Conservation (phyloP, 2,113 vertebrate species). For the Oryzias woworae region DNA sequence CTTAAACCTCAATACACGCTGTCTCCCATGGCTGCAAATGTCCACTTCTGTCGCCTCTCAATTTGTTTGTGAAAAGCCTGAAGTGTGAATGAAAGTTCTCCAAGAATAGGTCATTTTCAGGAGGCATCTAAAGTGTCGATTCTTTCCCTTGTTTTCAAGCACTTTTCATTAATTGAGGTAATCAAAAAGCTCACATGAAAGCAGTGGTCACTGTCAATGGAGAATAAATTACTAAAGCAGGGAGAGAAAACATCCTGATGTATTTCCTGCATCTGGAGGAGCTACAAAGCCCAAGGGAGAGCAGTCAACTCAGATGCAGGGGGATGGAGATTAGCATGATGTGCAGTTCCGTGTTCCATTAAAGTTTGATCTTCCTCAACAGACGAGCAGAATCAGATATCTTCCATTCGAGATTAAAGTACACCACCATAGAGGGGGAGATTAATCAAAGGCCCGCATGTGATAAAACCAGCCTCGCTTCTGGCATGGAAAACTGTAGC, state of each 20-base stretch:
- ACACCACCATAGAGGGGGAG: constrained; percentile 68
- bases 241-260: constrained; percentile 70
- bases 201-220: constrained; percentile 62
- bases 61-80: constrained; percentile 11
- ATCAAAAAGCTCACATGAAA: constrained; percentile 61
- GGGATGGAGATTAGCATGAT: constrained; percentile 76
- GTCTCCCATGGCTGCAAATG: constrained; percentile 42
- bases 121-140: constrained; percentile 31
- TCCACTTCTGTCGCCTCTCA: constrained; percentile 37
- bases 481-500: constrained; percentile 74
- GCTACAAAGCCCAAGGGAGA: constrained; percentile 68
- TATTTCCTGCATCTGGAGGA: constrained; percentile 72
- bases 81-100: constrained; percentile 30
- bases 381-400: constrained; percentile 78
- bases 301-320: constrained; percentile 64
- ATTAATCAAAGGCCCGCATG: constrained; percentile 72
- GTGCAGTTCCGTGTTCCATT: constrained; percentile 75
- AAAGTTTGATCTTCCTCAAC: constrained; percentile 79
- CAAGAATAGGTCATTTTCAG: constrained; percentile 18
- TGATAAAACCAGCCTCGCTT: constrained; percentile 70
- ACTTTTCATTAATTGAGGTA: constrained; percentile 43
- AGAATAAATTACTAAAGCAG: constrained; percentile 72
- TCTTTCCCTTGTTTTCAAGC: constrained; percentile 22
- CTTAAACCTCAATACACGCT: constrained; percentile 58
- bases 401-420: constrained; percentile 76